Base-by-base conservation (phyloP, 2,888 invertebrate genomes). In the Shargacucullia verbasci region DNA sequence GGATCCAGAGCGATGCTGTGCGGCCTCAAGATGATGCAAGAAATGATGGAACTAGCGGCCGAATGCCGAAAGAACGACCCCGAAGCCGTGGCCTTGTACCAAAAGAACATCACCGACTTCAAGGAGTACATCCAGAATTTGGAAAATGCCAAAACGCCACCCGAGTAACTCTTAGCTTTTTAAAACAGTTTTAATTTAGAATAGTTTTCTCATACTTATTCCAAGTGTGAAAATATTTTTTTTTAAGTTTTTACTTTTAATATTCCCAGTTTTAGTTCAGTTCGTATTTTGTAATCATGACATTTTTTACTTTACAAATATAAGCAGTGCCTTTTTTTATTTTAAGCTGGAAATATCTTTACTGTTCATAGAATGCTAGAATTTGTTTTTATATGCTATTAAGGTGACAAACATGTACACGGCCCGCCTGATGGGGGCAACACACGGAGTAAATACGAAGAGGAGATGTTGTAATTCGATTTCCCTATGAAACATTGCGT, bases 21-120 rank as follows among this genome's bases (percentile, higher is more conserved):
- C 15, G 70, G 70, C 1, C 54, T 72, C 0, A 67, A 55, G 33
- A 38, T 54, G 1, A 70, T 70, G 72, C 13, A 20, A 7, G 68
- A 63, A 1, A 70, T 70, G 70, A 72, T 70, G 72, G 70, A 70
- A 11, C 31, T 68, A 7, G 72, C 56, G 0, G 31, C 48, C 20
- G 63, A 71, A 14, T 68, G 54, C 34, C 43, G 54, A 8, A 53
- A 52, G 45, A 64, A 53, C 15, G 65, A 64, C 10, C 59, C 68
- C 7, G 65, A 59, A 7, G 52, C 54, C 7, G 14, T 10, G 1
- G 20, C 15, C 1, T 13, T 43, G 1, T 56, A 68, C 14, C 37
- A 55, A 2, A 35, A 52, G 13, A 50, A 41, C 10, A 70, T 68
- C 1, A 39, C 40, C 2, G 52, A 64, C 4, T 25, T 68, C 0